Base-by-base conservation (phyloP, 2,888 invertebrate species). In the Osmoderma eremita region DNA sequence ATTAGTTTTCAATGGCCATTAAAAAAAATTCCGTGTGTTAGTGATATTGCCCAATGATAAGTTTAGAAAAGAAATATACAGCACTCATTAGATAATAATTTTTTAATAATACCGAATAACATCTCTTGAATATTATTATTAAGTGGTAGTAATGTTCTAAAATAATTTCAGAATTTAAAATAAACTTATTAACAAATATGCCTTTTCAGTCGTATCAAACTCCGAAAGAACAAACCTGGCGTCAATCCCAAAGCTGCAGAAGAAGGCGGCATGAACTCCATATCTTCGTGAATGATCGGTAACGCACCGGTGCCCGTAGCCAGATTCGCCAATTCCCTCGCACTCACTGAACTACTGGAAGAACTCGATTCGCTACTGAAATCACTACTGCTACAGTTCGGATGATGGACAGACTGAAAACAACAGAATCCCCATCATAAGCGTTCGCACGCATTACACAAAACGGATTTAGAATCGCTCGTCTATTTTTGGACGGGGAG, bases 231-330 rank as follows among this genome's bases (percentile, higher is more conserved):
- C 74, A 74, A 69, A 81, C 81, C 81, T 65, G 81, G 80, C 18
- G 79, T 78, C 68, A 79, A 77, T 62, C 75, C 69, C 41, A 78
- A 71, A 50, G 77, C 78, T 62, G 73, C 73, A 18, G 76, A 75
- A 22, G 77, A 73, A 69, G 78, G 77, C 64, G 79, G 75, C 77
- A 85, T 78, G 74, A 92, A 85, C 83, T 94, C 94, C 78, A 89
- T 86, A 77, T 94, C 95, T 83, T 96, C 96, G 82, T 93, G 93
- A 50, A 96, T 85, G 4, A 95, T 94, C 15, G 95, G 94, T 77
- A 95, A 84, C 5, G 86, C 78, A 63, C 80, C 82, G 39, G 77
- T 72, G 39, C 79, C 78, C 65, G 79, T 79, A n/a, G 79, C 77
- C 67, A 80, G 71, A 72, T 78, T 79, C 3, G 78, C 75, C 68